phyloP scores from a whole-genome alignment of 1,140 invertebrate genomes.

The Rhyzopertha dominica region DNA sequence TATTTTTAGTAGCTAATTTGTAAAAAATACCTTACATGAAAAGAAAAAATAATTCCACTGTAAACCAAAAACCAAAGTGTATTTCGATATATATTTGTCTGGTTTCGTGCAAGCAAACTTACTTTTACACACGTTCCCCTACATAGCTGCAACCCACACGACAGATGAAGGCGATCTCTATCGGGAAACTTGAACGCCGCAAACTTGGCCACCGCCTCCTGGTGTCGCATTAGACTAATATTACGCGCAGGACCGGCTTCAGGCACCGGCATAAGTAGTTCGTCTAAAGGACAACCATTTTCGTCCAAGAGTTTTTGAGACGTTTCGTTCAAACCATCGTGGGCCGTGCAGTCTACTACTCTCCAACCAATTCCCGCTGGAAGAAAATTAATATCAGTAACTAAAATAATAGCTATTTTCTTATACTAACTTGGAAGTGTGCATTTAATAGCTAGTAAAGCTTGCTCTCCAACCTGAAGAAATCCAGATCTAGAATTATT shows the following conservation, averaged over 20 bases:
- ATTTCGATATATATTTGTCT: too few relatives aligned
- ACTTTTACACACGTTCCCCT: slow-evolving; percentile 60
- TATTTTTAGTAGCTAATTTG: too few relatives aligned
- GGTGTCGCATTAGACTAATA: slow-evolving; percentile 50
- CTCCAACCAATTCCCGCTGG: slow-evolving; percentile 63
- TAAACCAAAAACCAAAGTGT: too few relatives aligned
- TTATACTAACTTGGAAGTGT: slow-evolving; percentile 53
- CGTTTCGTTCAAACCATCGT: slow-evolving; percentile 66
- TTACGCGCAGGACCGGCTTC: slow-evolving; percentile 35
- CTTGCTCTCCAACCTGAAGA: slow-evolving; percentile 66
- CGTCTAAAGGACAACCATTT: slow-evolving; percentile 65
- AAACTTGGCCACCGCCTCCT: slow-evolving; percentile 60
- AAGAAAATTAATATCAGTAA: slow-evolving; percentile 23
- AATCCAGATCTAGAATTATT: slow-evolving; percentile 46
- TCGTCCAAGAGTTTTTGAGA: slow-evolving; percentile 65
- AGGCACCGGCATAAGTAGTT: slow-evolving; percentile 55
- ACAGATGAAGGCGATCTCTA: slow-evolving; percentile 64
- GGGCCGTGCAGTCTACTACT: slow-evolving; percentile 66
- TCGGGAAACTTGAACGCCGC: slow-evolving; percentile 77
- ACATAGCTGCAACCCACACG: slow-evolving; percentile 62
- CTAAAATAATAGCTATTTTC: neutral
- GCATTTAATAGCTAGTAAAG: slow-evolving; percentile 61
- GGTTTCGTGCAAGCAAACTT: slow-evolving; percentile 20
- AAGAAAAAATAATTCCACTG: too few relatives aligned
- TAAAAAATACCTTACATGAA: too few relatives aligned